Evolutionary conservation across 2,113 vertebrate genomes (phyloP).

Genomic region (Prunella himalayana): DNA sequence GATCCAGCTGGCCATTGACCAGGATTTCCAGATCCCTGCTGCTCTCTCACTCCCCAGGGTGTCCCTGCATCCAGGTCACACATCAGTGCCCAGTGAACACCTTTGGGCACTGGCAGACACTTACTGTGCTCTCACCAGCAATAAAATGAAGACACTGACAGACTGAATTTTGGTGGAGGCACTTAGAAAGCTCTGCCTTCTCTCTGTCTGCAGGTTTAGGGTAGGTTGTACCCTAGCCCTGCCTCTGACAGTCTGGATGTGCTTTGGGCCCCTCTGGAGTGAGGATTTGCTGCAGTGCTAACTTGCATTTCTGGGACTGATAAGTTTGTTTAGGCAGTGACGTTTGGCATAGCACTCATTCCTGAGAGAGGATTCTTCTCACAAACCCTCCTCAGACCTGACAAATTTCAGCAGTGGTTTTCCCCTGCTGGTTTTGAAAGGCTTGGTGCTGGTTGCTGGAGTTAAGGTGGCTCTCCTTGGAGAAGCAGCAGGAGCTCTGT

Average conservation of each 20-base stretch:
- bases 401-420: neutral
- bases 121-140: neutral
- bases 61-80: fast-evolving
- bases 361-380: neutral
- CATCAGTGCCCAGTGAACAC: neutral
- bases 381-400: neutral
- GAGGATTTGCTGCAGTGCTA: constrained; percentile 5
- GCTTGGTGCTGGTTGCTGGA: neutral
- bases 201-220: fast-evolving
- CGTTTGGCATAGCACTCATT: constrained; percentile 2
- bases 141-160: neutral
- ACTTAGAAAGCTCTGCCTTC: neutral
- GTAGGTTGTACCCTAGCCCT: neutral
- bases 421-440: neutral
- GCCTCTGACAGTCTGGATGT: neutral
- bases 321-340: constrained; percentile 41
- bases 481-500: neutral
- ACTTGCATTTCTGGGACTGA: neutral
- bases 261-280: neutral
- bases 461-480: neutral
- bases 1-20: fast-evolving
- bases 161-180: neutral
- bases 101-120: neutral
- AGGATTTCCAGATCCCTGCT: neutral
- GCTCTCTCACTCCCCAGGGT: neutral